Base-by-base conservation (phyloP, 1,140 invertebrate genomes). In the Aphidius gifuensis region DNA sequence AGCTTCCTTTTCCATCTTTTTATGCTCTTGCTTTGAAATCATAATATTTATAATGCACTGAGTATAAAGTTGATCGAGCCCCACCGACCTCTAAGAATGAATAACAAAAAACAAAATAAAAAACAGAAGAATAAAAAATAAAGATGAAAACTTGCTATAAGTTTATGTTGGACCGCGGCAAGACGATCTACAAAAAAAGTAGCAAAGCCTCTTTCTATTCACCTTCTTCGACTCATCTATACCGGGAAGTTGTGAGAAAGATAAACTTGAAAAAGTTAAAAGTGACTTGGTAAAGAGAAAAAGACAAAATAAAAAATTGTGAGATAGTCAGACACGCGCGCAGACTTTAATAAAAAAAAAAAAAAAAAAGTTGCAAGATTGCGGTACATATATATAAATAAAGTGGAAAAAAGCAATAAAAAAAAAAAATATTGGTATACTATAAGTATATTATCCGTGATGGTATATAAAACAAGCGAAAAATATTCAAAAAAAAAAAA, bases 261-360 rank as follows among this genome's bases (percentile, higher is more conserved):
- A 74, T 72, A 74, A 76, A 76, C 69, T 73, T 73, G 61, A 32
- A 68, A 32, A 74, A 74, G 72, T 75, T 74, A 66, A 69, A 69
- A 72, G 71, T 72, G 71, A 71, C 68, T 71, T 62, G 60, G 45
- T 50, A 42, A 39, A 59, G 51, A 62, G 44, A 43, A 47, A 54
- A 67, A 46, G 38, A 51, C 42, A 55, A 56, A 47, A 23, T 40
- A 1, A 32, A 32, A 32, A 32, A 3, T 32, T 32, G 2, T 32
- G 4, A 32, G 23, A 32, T 32, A 32, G 23, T 32, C 23, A 32
- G 23, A 32, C 23, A 32, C 23, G 23, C 23, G 23, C 23, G 23
- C 23, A 32, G 23, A 32, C 2, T 32, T 32, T 32, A 0, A 4
- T 32, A 32, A 32, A 32, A 32, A 32, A 23, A 2, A 23, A 23